Percentiles rank a stretch among this genome's conserved stretches.
Evolutionary conservation across 2,888 invertebrate genomes (phyloP).

Genomic region (Torymus tubicola): DNA sequence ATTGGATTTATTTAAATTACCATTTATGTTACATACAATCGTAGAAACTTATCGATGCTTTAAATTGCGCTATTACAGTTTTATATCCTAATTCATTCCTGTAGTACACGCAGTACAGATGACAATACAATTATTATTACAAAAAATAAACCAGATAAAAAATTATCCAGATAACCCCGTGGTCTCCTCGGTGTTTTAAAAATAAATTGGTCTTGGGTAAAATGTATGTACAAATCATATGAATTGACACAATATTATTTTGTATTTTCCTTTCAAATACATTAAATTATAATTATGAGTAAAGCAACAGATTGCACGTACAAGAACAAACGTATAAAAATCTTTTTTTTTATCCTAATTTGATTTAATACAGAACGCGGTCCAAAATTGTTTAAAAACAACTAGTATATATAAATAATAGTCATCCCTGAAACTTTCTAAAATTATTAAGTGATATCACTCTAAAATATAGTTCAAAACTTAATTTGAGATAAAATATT

Average conservation of each 20-base stretch:
- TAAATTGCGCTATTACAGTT: conserved; percentile 64
- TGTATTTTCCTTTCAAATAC: conserved; percentile 47
- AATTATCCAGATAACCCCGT: conserved; percentile 45
- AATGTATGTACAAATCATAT: conserved; percentile 41
- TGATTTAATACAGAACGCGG: conserved; percentile 42
- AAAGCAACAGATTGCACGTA: conserved; percentile 54
- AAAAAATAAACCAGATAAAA: conserved; percentile 45
- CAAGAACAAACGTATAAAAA: conserved; percentile 33
- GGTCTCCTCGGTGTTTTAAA: conserved; percentile 36
- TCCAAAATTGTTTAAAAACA: conserved; percentile 47
- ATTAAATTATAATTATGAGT: conserved; percentile 42
- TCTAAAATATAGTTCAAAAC: conserved; percentile 55
- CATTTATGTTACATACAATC: conserved; percentile 64
- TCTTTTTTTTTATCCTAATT: conserved; percentile 26
- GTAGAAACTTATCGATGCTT: conserved; percentile 69
- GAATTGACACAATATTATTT: conserved; percentile 38
- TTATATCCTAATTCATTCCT: conserved; percentile 62
- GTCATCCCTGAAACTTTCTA: conserved; percentile 49
- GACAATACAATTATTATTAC: conserved; percentile 61
- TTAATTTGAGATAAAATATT: conserved; percentile 58
- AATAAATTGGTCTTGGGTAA: conserved; percentile 48
- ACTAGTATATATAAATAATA: conserved; percentile 49
- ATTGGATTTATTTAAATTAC: conserved; percentile 66
- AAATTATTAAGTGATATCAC: conserved; percentile 55
- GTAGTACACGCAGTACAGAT: conserved; percentile 63